Base-by-base conservation (phyloP, 2,888 invertebrate species). In the Ischnus inquisitorius region DNA sequence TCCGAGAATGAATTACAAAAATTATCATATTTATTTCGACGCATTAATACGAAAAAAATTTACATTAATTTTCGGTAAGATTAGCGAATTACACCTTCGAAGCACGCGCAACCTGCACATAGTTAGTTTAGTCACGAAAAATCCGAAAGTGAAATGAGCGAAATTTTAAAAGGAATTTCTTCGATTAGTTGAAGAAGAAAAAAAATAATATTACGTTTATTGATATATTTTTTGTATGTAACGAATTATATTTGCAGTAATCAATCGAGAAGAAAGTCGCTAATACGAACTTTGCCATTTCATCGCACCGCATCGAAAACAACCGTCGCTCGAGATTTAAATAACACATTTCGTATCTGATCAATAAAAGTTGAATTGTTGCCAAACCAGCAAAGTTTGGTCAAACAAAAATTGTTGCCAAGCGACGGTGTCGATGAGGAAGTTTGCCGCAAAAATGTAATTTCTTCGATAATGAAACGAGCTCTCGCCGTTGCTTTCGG, bases 391-490 rank as follows among this genome's bases (percentile, higher is more conserved):
- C 16, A 69, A 69, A 34, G 3, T 48, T 19, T 28, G 48, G 34
- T 54, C 6, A 28, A 51, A 12, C 43, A 25, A 16, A 14, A 8
- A 4, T 51, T 3, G 16, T 74, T 39, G 48, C 12, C 12, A 64
- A 62, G 10, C 5, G 28, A 6, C 16, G 48, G 39, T 16, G 34
- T 28, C 34, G n/a, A n/a, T n/a, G n/a, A 62, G 74, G 28, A 74
- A 34, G 46, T 34, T 39, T 10, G 68, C 16, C 48, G 48, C 22
- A 43, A 76, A 57, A 41, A 34, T 46, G 28, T 68, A 5, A 41
- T 43, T 74, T 67, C 67, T 54, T 67, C 34, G 46, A 28, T 19
- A 34, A 54, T 51, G 12, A 14, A 43, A 34, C 67, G 43, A 43
- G 43, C 77, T 77, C 54, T 68, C 8, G 19, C 10, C 19, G 19